Base-by-base conservation (phyloP, 1,140 invertebrate species). In the Drosophila nannoptera region DNA sequence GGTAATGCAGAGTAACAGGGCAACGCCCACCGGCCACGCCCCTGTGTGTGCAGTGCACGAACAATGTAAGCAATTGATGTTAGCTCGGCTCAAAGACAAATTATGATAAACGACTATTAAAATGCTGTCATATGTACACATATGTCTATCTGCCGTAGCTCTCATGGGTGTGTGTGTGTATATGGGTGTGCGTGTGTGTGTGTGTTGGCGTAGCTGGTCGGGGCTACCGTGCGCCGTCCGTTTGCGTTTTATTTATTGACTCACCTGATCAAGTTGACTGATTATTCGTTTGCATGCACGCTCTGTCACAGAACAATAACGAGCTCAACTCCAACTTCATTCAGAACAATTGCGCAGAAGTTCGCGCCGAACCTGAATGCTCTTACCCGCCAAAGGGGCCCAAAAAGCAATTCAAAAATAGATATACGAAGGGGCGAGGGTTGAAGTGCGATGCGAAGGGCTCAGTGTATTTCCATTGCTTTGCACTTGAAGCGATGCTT, bases 71-170 rank as follows among this genome's bases (percentile, higher is more conserved):
- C 64, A 69, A 69, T 77, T 73, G 73, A 76, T 74, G 77, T 77
- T 81, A 73, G 77, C 53, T 63, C 52, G 48, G 53, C 54, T 62
- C 59, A 46, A 49, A 64, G 78, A 78, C 78, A 82, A 82, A 82
- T 78, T 77, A 82, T 86, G 81, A 86, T 86, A 74, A 86, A 86
- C 71, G 74, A 72, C 52, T 65, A 73, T 75, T 86, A 70, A 86
- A 86, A 86, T 86, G 81, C 70, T 80, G 81, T 86, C 81, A 86
- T 86, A 80, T 86, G 81, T 73, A 77, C 62, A 77, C 61, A 81
- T 69, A 64, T 80, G 69, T 66, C 77, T 33, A 31, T 43, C 40
- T 32, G 7, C 38, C 40, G 46, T 36, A 36, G 52, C 33, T 50
- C 55, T 43, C 42, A 49, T 67, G 53, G 40, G 14, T 56, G 50